phyloP scores from a whole-genome alignment of 2,113 vertebrate species.

The Mirza zaza region DNA sequence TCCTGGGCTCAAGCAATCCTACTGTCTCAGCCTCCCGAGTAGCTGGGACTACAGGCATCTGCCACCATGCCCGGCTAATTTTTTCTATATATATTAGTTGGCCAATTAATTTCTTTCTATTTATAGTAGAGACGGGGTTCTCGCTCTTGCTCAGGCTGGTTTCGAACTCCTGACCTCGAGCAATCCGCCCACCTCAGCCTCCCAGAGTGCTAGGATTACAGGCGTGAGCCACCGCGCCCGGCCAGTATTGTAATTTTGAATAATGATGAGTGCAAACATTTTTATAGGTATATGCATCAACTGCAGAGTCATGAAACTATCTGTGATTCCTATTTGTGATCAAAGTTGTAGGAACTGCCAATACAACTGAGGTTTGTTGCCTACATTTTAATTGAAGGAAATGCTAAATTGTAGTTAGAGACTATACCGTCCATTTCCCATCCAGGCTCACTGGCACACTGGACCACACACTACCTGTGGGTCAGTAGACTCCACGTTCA shows the following conservation, averaged over 20 bases:
- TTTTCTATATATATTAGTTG: too few relatives aligned
- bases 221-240: too few relatives aligned
- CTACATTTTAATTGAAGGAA: not conserved
- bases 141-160: too few relatives aligned
- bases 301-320: not conserved
- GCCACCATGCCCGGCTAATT: too few relatives aligned
- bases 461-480: not conserved
- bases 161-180: too few relatives aligned
- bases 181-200: too few relatives aligned
- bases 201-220: too few relatives aligned
- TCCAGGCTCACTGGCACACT: not conserved
- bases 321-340: not conserved
- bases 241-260: conserved; percentile 35
- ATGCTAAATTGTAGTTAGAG: conserved; percentile 8
- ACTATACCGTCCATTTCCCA: not conserved
- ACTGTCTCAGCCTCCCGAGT: too few relatives aligned
- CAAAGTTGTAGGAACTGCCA: not conserved
- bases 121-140: too few relatives aligned
- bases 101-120: too few relatives aligned
- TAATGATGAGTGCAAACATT: not conserved
- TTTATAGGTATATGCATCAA: not conserved
- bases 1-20: too few relatives aligned
- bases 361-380: not conserved
- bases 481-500: not conserved
- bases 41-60: too few relatives aligned